A percentile compares a stretch with the other conserved stretches of the same genome.
phyloP scores from a whole-genome alignment of 2,797 vertebrate species.

The Buceros bicornis region DNA sequence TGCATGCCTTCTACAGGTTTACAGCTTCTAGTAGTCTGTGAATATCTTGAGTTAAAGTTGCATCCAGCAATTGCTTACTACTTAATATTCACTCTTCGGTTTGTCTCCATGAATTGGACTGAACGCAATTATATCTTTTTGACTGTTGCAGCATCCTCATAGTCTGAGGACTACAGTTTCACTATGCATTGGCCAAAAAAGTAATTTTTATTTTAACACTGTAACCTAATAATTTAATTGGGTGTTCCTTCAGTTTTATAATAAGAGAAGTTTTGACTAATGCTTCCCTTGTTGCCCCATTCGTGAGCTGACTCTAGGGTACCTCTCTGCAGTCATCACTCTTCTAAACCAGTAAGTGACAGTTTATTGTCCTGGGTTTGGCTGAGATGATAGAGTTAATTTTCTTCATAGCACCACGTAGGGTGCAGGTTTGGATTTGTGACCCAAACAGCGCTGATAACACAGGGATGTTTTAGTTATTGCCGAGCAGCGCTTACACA shows the following conservation, averaged over 20 bases:
- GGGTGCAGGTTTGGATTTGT: neutral
- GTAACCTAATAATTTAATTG: neutral
- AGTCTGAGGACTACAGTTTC: neutral
- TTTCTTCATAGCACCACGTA: neutral
- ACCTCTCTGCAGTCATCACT: neutral
- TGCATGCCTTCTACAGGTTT: neutral
- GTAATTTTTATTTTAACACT: neutral
- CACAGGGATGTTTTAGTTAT: neutral
- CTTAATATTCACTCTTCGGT: neutral
- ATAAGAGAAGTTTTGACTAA: neutral
- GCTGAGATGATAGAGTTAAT: neutral
- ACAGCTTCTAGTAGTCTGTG: neutral
- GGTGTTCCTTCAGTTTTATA: neutral
- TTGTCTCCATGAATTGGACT: neutral
- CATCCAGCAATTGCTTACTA: neutral
- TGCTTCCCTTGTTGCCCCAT: neutral
- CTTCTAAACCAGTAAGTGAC: neutral
- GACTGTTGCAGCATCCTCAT: neutral
- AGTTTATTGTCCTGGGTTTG: neutral
- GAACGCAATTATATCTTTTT: neutral
- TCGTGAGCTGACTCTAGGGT: rapidly evolving
- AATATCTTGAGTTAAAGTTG: neutral
- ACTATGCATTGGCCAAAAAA: neutral
- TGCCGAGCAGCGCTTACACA: neutral
- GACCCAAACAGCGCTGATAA: neutral